Conservation (phyloP, 2,113 vertebrate genomes). For the Camelus bactrianus region DNA sequence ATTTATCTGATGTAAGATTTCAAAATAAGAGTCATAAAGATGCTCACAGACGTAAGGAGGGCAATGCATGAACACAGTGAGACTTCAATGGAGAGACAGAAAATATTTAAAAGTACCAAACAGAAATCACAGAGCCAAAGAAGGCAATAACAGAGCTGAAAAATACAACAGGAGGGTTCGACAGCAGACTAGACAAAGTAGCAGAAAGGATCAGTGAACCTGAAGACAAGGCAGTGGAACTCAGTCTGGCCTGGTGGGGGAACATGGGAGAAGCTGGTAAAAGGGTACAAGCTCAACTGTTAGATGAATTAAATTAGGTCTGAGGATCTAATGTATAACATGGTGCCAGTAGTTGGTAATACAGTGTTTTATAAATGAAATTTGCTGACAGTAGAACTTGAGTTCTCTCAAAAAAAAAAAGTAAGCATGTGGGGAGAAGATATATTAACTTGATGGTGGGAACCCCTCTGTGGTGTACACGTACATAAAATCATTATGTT, state of each 20-base stretch:
- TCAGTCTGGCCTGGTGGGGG: neutral
- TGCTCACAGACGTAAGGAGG: neutral
- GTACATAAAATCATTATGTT: neutral
- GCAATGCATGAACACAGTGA: neutral
- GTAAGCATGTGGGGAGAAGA: neutral
- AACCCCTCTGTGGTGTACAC: neutral
- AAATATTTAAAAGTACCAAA: neutral
- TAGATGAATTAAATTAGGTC: neutral
- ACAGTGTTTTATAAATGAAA: neutral
- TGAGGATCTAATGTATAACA: neutral
- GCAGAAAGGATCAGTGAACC: neutral
- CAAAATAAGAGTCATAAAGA: neutral
- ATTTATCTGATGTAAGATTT: neutral
- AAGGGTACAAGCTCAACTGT: neutral
- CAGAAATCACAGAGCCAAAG: neutral
- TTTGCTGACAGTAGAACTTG: neutral
- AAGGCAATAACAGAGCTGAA: neutral
- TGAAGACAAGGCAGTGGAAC: neutral
- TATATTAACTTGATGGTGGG: neutral
- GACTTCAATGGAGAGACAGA: neutral
- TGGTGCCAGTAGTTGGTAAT: neutral
- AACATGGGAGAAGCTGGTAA: neutral
- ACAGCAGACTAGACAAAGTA: neutral
- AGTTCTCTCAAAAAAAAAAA: neutral
- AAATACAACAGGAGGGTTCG: neutral